Conservation (phyloP, 2,113 vertebrate species). For the Trachemys scripta region DNA sequence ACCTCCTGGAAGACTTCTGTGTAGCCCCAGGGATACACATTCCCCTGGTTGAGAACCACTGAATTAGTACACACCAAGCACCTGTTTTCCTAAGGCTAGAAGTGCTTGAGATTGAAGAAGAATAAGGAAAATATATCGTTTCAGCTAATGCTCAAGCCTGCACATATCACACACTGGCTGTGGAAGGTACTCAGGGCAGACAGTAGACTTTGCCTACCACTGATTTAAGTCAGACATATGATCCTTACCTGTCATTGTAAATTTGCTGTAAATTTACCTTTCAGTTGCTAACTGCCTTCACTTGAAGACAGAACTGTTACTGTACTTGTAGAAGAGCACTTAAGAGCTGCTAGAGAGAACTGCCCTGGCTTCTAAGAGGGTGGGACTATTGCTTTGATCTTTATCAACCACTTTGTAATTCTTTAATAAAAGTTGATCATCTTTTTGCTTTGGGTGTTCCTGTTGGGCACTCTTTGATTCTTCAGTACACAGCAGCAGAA, state of each 20-base stretch:
- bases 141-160: constrained; percentile 43
- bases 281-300: constrained; percentile 10
- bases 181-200: background rate
- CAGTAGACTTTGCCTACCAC: background rate
- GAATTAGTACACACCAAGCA: background rate
- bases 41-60: too few relatives aligned
- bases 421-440: constrained; percentile 1
- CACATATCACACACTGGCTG: background rate
- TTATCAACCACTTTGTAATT: background rate
- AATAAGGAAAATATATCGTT: constrained; percentile 10
- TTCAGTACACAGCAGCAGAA: background rate
- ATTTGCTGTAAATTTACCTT: background rate
- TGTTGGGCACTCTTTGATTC: background rate
- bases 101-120: background rate
- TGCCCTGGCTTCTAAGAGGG: background rate
- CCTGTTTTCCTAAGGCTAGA: constrained; percentile 20
- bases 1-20: too few relatives aligned
- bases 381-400: constrained; percentile 17
- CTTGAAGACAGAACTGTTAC: background rate
- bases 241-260: background rate
- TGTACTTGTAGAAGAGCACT: constrained; percentile 21
- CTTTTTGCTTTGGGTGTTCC: background rate
- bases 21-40: too few relatives aligned
- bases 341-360: background rate
- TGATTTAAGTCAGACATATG: constrained; percentile 46